Conservation (phyloP, 2,113 vertebrate species). For the Chitala chitala region DNA sequence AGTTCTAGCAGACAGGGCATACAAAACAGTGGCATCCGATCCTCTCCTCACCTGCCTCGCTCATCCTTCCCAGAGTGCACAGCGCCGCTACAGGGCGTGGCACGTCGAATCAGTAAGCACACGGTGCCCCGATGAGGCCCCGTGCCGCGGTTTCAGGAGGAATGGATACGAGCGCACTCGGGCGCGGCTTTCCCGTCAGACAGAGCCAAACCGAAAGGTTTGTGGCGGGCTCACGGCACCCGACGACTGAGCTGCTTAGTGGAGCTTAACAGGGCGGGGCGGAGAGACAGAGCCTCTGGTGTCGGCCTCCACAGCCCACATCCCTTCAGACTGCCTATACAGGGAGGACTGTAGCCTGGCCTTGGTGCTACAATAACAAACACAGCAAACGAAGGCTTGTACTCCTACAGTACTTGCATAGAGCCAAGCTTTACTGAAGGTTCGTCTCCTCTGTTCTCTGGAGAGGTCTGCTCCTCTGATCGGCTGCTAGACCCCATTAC, state of each 20-base stretch:
- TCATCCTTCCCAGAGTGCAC: constrained; percentile 11
- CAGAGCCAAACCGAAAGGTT: neutral
- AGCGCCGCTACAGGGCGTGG: neutral
- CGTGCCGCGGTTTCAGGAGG: neutral
- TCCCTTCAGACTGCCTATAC: constrained; percentile 25
- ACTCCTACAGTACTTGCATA: too few relatives aligned
- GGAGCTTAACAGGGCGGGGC: constrained; percentile 52
- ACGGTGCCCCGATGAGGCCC: neutral
- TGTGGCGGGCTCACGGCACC: constrained; percentile 18
- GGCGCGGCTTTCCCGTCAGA: neutral
- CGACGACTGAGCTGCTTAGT: constrained; percentile 70
- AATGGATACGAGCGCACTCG: neutral
- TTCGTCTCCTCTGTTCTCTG: neutral
- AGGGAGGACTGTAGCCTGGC: neutral
- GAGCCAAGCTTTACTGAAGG: too few relatives aligned
- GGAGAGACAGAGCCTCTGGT: constrained; percentile 36
- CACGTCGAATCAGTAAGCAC: too few relatives aligned
- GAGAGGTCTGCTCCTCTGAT: neutral
- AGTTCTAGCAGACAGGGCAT: neutral
- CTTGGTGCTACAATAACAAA: too few relatives aligned
- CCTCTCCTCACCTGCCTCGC: neutral
- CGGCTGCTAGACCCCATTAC: neutral
- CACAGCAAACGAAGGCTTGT: too few relatives aligned
- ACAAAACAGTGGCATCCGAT: neutral
- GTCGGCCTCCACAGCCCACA: constrained; percentile 26